phyloP scores from a whole-genome alignment of 2,113 vertebrate genomes.

The Indicator indicator region DNA sequence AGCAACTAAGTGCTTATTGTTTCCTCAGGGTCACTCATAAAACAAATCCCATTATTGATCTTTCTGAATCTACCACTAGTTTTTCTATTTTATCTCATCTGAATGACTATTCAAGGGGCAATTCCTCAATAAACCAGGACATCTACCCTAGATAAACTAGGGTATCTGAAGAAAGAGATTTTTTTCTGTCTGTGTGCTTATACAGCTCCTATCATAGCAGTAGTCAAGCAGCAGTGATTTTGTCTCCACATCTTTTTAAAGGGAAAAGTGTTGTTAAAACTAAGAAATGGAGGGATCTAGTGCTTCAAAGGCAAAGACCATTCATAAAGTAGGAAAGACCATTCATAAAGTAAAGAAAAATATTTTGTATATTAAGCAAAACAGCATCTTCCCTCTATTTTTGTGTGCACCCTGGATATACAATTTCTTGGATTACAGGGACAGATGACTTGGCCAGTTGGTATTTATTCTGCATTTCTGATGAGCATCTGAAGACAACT shows the following conservation, averaged over 20 bases:
- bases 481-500: neutral
- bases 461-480: neutral
- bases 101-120: constrained; percentile 7
- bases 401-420: neutral
- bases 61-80: constrained; percentile 31
- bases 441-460: neutral
- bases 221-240: constrained; percentile 36
- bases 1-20: constrained; percentile 65
- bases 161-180: neutral
- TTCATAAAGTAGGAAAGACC: neutral
- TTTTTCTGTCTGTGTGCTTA: neutral
- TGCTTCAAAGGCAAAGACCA: neutral
- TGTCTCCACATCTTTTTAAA: constrained; percentile 10
- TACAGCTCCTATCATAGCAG: neutral
- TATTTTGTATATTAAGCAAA: neutral
- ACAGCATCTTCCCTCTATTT: neutral
- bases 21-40: constrained; percentile 67
- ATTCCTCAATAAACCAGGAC: constrained; percentile 45
- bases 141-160: constrained; percentile 19
- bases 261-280: neutral
- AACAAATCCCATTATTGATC: constrained; percentile 64
- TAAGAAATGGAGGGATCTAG: neutral
- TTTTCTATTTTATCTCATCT: constrained; percentile 47
- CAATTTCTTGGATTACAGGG: neutral
- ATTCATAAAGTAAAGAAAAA: neutral